Base-by-base conservation (phyloP, 2,888 invertebrate species). In the Agrotis segetum region DNA sequence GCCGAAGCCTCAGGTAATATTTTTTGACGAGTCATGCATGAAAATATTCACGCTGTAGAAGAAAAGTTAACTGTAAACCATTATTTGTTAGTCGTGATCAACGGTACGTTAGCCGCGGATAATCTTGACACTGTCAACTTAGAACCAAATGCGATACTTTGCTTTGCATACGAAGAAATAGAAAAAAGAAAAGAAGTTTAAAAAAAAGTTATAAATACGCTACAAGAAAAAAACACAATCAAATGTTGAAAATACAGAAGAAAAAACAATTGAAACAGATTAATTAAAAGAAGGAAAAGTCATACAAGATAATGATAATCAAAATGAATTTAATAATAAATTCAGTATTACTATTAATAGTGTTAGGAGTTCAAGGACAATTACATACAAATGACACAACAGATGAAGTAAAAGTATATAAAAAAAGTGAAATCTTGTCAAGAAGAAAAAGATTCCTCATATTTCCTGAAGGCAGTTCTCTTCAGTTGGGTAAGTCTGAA, bases 401-500 rank as follows among this genome's bases (percentile, higher is more conserved):
- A 34, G 68, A 65, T 75, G 79, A 70, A 44, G 34, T 65, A 24
- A 61, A 74, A 63, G 53, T 60, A 50, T 59, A 79, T 16, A 71
- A 80, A n/a, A 87, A 81, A 72, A 90, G 85, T 87, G 84, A 87
- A 79, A 71, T 95, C 53, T 88, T 97, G 65, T 96, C 97, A 1
- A 92, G 97, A 76, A 93, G 93, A 71, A 97, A 97, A 85, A 92
- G 97, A 77, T 97, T 97, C 86, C 85, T 97, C 62, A 91, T 97
- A 79, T 97, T 97, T 88, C 96, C 97, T 2, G 96, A 97, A 92
- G 97, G 97, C 66, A 97, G 97, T 85, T 97, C 97, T 21, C 88
- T 97, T 58, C 97, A 97, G 90, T 93, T 97, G 77, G 96, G 97
- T 96, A 87, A 92, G 95, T 78, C 17, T 17, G 6, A 21, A 13